Conservation (phyloP, 2,797 vertebrate genomes). For the Sebastes paucispinis region DNA sequence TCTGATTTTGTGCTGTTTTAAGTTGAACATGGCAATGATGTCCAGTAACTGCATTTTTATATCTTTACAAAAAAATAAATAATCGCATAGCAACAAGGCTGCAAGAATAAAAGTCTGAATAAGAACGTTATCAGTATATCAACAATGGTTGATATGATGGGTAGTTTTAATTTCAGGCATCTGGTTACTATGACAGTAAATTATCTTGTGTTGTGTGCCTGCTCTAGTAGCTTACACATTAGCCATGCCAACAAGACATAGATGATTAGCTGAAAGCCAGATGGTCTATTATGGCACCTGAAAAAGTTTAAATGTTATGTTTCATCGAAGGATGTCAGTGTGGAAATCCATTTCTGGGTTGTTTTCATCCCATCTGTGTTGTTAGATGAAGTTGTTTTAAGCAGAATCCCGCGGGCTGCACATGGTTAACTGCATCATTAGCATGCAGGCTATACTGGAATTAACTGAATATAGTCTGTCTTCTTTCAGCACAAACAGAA, state of each 20-base stretch:
- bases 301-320: conserved; percentile 1
- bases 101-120: not conserved
- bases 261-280: conserved; percentile 5
- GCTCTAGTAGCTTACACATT: not conserved
- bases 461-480: not conserved
- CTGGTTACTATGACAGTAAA: not conserved
- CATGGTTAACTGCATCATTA: conserved; percentile 14
- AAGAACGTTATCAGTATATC: not conserved
- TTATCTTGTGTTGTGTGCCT: not conserved
- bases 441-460: not conserved
- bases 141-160: not conserved
- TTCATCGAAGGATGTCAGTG: conserved; percentile 1
- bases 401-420: not conserved
- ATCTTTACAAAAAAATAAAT: not conserved
- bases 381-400: conserved; percentile 1
- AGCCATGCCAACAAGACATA: not conserved
- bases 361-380: conserved; percentile 4
- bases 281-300: conserved; percentile 3
- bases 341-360: not conserved
- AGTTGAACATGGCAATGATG: not conserved
- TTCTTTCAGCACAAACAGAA: not conserved
- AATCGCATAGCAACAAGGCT: not conserved
- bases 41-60: not conserved
- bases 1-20: not conserved
- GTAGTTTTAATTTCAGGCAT: not conserved